Percentiles rank a stretch among this genome's conserved stretches.
Conservation (phyloP, 2,888 invertebrate species). For the Opisthograptis luteolata region DNA sequence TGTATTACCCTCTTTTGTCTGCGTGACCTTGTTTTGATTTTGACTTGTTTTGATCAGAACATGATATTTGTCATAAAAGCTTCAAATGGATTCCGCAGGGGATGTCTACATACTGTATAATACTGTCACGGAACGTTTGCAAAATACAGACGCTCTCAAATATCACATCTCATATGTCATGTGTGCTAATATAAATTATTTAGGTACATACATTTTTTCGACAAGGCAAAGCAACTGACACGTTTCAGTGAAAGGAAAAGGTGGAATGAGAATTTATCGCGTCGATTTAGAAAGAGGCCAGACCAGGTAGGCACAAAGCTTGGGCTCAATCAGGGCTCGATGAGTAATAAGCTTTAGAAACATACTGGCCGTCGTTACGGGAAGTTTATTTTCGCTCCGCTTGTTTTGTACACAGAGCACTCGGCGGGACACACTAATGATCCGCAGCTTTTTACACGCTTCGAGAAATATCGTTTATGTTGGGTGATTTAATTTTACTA, state of each 20-base stretch:
- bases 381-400: slow-evolving; percentile 25
- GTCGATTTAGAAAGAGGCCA: slow-evolving; percentile 18
- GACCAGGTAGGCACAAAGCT: slow-evolving; percentile 23
- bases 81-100: slow-evolving; percentile 28
- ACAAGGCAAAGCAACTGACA: slow-evolving; percentile 13
- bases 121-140: slow-evolving; percentile 1
- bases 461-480: background rate
- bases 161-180: slow-evolving; percentile 1
- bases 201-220: slow-evolving; percentile 9
- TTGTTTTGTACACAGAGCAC: slow-evolving; percentile 26
- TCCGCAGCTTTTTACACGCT: slow-evolving; percentile 5
- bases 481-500: background rate
- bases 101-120: slow-evolving; percentile 1
- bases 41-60: slow-evolving; percentile 26
- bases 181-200: slow-evolving; percentile 10
- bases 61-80: slow-evolving; percentile 27
- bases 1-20: slow-evolving; percentile 43
- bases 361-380: slow-evolving; percentile 28
- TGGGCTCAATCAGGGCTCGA: slow-evolving; percentile 28
- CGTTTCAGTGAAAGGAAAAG: slow-evolving; percentile 20
- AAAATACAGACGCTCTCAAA: slow-evolving; percentile 14
- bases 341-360: slow-evolving; percentile 35
- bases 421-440: slow-evolving; percentile 29
- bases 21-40: slow-evolving; percentile 29
- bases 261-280: slow-evolving; percentile 24